phyloP scores from a whole-genome alignment of 2,113 vertebrate species.

The Hipposideros armiger region DNA sequence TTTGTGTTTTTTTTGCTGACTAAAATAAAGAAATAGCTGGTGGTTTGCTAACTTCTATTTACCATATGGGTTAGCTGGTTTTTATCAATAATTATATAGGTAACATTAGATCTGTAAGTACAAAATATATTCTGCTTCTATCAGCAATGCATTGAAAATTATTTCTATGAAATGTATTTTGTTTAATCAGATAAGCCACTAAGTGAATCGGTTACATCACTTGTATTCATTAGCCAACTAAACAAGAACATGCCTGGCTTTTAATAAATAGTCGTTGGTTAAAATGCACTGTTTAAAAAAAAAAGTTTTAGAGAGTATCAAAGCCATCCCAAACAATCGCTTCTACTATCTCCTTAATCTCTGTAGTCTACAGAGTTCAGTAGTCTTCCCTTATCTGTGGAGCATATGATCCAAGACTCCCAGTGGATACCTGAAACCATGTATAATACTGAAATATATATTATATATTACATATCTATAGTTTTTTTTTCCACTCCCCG shows the following conservation, averaged over 20 bases:
- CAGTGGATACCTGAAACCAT: neutral
- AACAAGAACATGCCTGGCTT: slow-evolving; percentile 43
- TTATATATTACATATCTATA: too few relatives aligned
- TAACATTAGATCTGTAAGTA: slow-evolving; percentile 74
- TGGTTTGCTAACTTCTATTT: slow-evolving; percentile 81
- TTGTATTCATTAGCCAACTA: slow-evolving; percentile 56
- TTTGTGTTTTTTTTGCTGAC: slow-evolving; percentile 56
- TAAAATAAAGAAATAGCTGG: slow-evolving; percentile 73
- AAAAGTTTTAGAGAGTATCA: neutral
- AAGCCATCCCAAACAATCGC: neutral
- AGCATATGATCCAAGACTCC: neutral
- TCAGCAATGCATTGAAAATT: slow-evolving; percentile 85
- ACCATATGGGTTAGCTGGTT: slow-evolving; percentile 67
- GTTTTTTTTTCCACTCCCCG: too few relatives aligned
- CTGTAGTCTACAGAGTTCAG: neutral
- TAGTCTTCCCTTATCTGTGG: neutral
- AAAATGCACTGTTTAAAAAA: neutral
- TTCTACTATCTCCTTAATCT: neutral
- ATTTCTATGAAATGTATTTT: slow-evolving; percentile 91
- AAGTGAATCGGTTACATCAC: slow-evolving; percentile 55
- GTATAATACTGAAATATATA: neutral
- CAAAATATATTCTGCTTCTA: slow-evolving; percentile 81
- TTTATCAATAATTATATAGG: slow-evolving; percentile 82
- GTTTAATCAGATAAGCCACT: slow-evolving; percentile 85
- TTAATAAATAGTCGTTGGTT: slow-evolving; percentile 73